Conservation (phyloP, 2,113 vertebrate species). For the Poeciliopsis turrubarensis region DNA sequence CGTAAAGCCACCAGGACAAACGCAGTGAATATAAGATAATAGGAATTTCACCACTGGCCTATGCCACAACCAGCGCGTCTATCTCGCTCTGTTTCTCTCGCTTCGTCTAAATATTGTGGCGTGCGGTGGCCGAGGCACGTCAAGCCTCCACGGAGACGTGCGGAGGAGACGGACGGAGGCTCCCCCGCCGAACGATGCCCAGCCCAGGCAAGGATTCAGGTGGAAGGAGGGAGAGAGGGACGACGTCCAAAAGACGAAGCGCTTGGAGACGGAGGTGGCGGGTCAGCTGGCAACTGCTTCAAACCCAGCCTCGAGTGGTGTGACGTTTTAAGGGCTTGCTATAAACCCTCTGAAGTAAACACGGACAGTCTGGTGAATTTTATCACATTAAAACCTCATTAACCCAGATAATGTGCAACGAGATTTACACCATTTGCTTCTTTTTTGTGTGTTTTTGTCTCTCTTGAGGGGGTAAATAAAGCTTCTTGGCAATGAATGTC, state of each 20-base stretch:
- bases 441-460: background rate
- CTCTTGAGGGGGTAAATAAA: background rate
- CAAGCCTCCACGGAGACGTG: conserved; percentile 33
- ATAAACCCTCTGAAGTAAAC: background rate
- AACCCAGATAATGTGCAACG: background rate
- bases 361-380: background rate
- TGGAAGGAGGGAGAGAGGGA: conserved; percentile 38
- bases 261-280: conserved; percentile 41
- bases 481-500: background rate
- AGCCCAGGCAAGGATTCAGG: conserved; percentile 53
- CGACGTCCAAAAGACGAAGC: conserved; percentile 24
- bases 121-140: conserved; percentile 20
- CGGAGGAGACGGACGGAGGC: conserved; percentile 47
- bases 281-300: conserved; percentile 6
- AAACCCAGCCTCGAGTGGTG: background rate
- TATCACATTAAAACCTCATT: conserved; percentile 3
- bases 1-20: conserved; percentile 44
- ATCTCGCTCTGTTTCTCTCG: conserved; percentile 29
- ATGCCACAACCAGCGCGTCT: conserved; percentile 32
- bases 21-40: conserved; percentile 31
- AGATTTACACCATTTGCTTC: background rate
- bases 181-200: conserved; percentile 43
- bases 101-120: conserved; percentile 62
- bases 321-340: background rate
- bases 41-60: conserved; percentile 29